These are phyloP conservation scores for Drosophila differens DNA, from an alignment of 2,888 invertebrate species.

Conservation along the genomic window DNA sequence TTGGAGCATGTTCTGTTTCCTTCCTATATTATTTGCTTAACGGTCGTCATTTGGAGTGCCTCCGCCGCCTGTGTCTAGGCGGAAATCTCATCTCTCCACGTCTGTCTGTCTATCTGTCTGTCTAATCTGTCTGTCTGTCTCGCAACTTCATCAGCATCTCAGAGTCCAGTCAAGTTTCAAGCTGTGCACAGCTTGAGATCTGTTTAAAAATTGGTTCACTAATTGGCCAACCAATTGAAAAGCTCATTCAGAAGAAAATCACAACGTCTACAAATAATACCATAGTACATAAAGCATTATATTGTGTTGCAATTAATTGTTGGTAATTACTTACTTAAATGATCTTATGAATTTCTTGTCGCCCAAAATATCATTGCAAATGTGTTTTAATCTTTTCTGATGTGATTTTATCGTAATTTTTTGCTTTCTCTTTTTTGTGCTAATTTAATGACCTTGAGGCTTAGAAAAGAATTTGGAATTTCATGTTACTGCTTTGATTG, in stretches of 20 bases:
- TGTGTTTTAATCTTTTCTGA: background rate
- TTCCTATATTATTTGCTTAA: slow-evolving; percentile 76
- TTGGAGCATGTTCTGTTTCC: slow-evolving; percentile 57
- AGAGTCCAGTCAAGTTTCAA: background rate
- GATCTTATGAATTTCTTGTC: slow-evolving; percentile 25
- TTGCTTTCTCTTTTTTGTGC: background rate
- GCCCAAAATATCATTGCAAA: slow-evolving; percentile 10
- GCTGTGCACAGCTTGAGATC: slow-evolving; percentile 22
- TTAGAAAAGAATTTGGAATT: background rate
- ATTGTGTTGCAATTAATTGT: slow-evolving; percentile 22
- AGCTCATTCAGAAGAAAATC: slow-evolving; percentile 17
- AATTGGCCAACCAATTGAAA: slow-evolving; percentile 59
- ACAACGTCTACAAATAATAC: slow-evolving; percentile 10
- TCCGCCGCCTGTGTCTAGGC: slow-evolving; percentile 36
- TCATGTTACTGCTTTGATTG: background rate
- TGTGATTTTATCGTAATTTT: slow-evolving; percentile 12
- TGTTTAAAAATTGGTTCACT: slow-evolving; percentile 54
- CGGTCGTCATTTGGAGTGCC: slow-evolving; percentile 40
- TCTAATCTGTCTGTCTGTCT: background rate
- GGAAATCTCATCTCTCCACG: slow-evolving; percentile 44
- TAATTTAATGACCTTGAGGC: slow-evolving; percentile 12
- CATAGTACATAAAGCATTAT: slow-evolving; percentile 4
- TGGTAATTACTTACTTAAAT: slow-evolving; percentile 37
- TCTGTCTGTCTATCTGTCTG: background rate
- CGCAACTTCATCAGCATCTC: slow-evolving; percentile 8